phyloP scores from a whole-genome alignment of 2,797 vertebrate species.

The Sus cebifrons region DNA sequence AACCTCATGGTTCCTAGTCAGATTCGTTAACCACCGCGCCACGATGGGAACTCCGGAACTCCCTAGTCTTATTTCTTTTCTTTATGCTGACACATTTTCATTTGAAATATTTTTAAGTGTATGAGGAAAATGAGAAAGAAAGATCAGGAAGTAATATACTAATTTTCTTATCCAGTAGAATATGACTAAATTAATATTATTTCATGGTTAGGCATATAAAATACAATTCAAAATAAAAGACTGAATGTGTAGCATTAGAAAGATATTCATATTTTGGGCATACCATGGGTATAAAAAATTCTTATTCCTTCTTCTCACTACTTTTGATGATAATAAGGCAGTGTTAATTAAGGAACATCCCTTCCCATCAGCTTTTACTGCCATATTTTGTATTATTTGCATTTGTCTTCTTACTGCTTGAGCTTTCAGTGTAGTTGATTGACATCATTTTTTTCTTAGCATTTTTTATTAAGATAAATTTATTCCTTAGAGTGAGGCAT shows the following conservation, averaged over 20 bases:
- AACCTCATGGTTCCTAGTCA: no score
- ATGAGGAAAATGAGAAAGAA: not conserved
- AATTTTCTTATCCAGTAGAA: constrained; percentile 16
- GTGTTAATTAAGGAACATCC: not conserved
- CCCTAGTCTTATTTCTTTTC: not conserved
- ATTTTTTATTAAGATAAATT: constrained; percentile 51
- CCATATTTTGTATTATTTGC: constrained; percentile 11
- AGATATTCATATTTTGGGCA: constrained; percentile 10
- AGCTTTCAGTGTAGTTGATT: constrained; percentile 42
- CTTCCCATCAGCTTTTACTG: not conserved
- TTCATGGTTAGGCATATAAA: not conserved
- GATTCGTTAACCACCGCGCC: no score
- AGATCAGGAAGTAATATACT: not conserved
- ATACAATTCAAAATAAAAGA: constrained; percentile 36
- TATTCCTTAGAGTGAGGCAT: not conserved
- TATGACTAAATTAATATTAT: constrained; percentile 17
- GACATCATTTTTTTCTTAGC: not conserved
- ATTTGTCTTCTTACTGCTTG: not conserved
- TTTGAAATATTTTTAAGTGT: constrained; percentile 40
- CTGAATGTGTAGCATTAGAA: not conserved
- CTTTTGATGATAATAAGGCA: not conserved
- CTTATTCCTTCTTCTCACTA: not conserved
- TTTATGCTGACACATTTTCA: not conserved
- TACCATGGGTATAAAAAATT: not conserved
- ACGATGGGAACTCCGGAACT: no score